Conservation (phyloP, 2,888 invertebrate species). For the Dynastes grantii region DNA sequence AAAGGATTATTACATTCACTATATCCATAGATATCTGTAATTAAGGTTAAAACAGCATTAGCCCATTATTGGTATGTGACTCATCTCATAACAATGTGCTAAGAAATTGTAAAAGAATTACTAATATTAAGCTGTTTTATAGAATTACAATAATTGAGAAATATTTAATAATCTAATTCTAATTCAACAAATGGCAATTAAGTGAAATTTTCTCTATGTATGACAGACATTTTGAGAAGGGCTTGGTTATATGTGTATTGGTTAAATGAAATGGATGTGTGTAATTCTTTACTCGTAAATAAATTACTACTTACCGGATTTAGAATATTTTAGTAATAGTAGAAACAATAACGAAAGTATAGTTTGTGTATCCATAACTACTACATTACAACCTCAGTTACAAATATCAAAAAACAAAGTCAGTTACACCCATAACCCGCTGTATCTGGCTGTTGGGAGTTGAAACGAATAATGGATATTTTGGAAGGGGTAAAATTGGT, state of each 20-base stretch:
- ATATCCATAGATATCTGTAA: constrained; percentile 71
- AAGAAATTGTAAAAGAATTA: constrained; percentile 1
- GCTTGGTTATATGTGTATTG: constrained; percentile 39
- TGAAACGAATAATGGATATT: constrained; percentile 37
- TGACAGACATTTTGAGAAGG: constrained; percentile 44
- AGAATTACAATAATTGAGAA: background rate
- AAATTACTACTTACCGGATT: constrained; percentile 37
- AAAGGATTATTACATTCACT: constrained; percentile 89
- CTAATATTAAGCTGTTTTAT: background rate
- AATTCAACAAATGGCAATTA: background rate
- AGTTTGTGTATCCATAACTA: constrained; percentile 58
- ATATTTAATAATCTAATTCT: background rate
- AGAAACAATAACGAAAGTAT: constrained; percentile 57
- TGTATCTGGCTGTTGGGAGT: background rate
- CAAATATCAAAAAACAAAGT: constrained; percentile 37
- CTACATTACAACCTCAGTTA: constrained; percentile 50
- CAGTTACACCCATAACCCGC: constrained; percentile 59
- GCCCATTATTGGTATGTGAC: constrained; percentile 6
- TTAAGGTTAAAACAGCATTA: constrained; percentile 32
- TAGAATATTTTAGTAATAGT: constrained; percentile 42
- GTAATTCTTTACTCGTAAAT: background rate
- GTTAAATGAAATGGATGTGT: background rate
- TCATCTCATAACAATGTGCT: constrained; percentile 39
- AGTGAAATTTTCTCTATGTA: constrained; percentile 5
- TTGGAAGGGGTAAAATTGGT: constrained; percentile 35